Evolutionary conservation across 2,113 vertebrate genomes (phyloP).

Genomic region (Cranoglanis bouderius): DNA sequence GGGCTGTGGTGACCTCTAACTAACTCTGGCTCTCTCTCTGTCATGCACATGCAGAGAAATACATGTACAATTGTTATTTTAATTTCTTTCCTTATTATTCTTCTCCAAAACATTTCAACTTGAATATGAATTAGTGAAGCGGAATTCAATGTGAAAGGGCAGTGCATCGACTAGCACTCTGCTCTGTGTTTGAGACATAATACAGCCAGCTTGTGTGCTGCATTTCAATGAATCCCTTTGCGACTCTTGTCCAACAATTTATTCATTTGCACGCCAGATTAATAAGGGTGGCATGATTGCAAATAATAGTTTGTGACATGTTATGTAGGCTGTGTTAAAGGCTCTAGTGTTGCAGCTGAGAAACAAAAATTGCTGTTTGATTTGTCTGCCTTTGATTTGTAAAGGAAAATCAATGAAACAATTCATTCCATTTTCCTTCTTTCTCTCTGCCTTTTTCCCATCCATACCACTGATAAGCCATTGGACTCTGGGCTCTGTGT

Average conservation of each 20-base stretch:
- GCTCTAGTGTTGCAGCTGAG: slow-evolving; percentile 75
- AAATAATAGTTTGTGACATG: slow-evolving; percentile 86
- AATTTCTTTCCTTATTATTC: slow-evolving; percentile 50
- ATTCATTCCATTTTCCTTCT: slow-evolving; percentile 75
- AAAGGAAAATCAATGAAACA: slow-evolving; percentile 92
- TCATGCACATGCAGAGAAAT: slow-evolving; percentile 41
- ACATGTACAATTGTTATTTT: slow-evolving; percentile 55
- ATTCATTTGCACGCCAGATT: slow-evolving; percentile 64
- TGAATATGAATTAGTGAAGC: slow-evolving; percentile 58
- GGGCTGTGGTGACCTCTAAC: slow-evolving; percentile 46
- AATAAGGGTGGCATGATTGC: slow-evolving; percentile 78
- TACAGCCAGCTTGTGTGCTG: slow-evolving; percentile 58
- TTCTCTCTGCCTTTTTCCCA: slow-evolving; percentile 80
- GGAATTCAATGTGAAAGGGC: slow-evolving; percentile 56
- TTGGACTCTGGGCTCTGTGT: slow-evolving; percentile 81
- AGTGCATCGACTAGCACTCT: slow-evolving; percentile 46
- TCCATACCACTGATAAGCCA: slow-evolving; percentile 81
- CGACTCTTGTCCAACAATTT: slow-evolving; percentile 62
- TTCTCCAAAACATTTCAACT: slow-evolving; percentile 46
- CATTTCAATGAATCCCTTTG: slow-evolving; percentile 65
- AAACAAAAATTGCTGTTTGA: slow-evolving; percentile 81
- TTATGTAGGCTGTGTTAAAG: slow-evolving; percentile 75
- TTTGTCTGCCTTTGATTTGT: slow-evolving; percentile 84
- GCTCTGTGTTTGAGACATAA: slow-evolving; percentile 58
- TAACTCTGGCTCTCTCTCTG: slow-evolving; percentile 37